Percentiles rank a stretch among this genome's conserved stretches.
These are phyloP conservation scores for Drosophila cardini DNA, from an alignment of 1,140 invertebrate species.

Conservation along the genomic window DNA sequence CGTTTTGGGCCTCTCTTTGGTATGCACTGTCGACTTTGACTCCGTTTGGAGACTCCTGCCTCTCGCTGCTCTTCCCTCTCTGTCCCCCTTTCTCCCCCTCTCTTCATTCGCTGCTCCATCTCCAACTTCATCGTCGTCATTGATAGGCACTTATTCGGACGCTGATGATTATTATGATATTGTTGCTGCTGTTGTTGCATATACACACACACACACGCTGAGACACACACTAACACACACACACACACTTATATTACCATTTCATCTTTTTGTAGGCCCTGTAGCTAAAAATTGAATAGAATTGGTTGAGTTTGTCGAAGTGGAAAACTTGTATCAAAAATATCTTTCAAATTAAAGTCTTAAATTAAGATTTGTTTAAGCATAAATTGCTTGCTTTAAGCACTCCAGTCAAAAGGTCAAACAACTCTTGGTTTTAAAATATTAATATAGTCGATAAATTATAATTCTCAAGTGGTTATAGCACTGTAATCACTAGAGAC, in stretches of 20 bases:
- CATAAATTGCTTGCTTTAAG: too few relatives aligned
- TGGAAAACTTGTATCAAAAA: too few relatives aligned
- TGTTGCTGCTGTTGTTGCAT: conserved; percentile 70
- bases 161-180: conserved; percentile 81
- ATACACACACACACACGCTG: not conserved
- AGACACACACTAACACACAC: not conserved
- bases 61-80: not conserved
- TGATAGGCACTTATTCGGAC: conserved; percentile 79
- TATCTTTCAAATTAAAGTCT: too few relatives aligned
- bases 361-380: too few relatives aligned
- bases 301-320: not conserved
- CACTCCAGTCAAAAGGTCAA: too few relatives aligned
- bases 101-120: conserved; percentile 1
- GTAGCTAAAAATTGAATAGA: not conserved
- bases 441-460: too few relatives aligned
- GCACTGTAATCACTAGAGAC: too few relatives aligned
- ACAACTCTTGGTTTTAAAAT: too few relatives aligned
- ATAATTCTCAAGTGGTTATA: too few relatives aligned
- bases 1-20: conserved; percentile 29
- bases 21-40: conserved; percentile 30
- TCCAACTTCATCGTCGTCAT: conserved; percentile 65
- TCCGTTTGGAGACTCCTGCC: conserved; percentile 39
- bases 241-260: not conserved
- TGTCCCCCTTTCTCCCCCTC: not conserved
- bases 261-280: not conserved